Percentiles rank a stretch among this genome's conserved stretches.
Evolutionary conservation across 2,797 vertebrate genomes (phyloP).

Genomic region (Ptychadena robeensis): DNA sequence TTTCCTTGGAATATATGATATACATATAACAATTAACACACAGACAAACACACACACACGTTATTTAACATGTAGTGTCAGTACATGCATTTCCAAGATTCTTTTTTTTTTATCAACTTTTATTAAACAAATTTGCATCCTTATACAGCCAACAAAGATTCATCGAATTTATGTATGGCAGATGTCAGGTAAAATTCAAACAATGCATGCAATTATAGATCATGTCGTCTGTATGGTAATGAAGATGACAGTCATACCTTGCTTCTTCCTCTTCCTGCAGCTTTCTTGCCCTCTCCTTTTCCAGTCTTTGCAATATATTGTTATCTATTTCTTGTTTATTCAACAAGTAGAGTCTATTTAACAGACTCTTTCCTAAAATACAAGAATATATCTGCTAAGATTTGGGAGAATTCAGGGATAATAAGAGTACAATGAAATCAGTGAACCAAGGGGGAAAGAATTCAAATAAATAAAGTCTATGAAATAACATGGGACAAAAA

Average conservation of each 20-base stretch:
- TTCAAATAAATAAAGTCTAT: no score
- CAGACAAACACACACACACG: no score
- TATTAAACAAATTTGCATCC: no score
- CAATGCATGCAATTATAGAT: not conserved
- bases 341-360: constrained; percentile 80
- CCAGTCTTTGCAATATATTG: constrained; percentile 72
- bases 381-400: constrained; percentile 42
- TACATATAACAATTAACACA: no score
- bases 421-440: not conserved
- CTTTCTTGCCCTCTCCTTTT: constrained; percentile 68
- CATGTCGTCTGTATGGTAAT: not conserved
- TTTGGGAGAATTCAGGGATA: not conserved
- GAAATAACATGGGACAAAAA: no score
- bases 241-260: constrained; percentile 68
- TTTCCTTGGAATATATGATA: constrained; percentile 66
- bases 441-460: no score
- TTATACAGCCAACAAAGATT: no score
- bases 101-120: no score
- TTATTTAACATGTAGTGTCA: not conserved
- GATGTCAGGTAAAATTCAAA: no score
- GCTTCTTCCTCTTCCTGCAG: constrained; percentile 66
- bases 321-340: constrained; percentile 78
- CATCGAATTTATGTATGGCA: no score
- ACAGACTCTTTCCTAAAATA: constrained; percentile 74
- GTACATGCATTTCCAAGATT: no score